phyloP scores from a whole-genome alignment of 2,888 invertebrate genomes.

The Seira ritae region DNA sequence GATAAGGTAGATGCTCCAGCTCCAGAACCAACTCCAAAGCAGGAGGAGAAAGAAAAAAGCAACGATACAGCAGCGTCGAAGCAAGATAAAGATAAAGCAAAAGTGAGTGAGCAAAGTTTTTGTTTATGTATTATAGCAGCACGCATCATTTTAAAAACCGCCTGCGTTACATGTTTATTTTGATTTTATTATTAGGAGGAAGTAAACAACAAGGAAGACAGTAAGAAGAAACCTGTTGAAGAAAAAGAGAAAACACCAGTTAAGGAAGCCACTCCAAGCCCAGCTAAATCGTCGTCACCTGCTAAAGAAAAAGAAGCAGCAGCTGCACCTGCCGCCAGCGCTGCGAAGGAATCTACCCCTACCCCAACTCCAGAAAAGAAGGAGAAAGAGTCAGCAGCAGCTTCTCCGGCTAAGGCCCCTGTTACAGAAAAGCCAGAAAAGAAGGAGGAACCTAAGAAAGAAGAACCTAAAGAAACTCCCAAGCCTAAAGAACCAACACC shows the following conservation, averaged over 20 bases:
- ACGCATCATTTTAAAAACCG: neutral
- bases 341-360: constrained; percentile 42
- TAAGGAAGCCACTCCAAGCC: constrained; percentile 37
- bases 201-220: constrained; percentile 48
- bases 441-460: constrained; percentile 35
- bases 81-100: constrained; percentile 13
- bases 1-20: constrained; percentile 21
- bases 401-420: constrained; percentile 46
- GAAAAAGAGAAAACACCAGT: constrained; percentile 48
- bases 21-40: constrained; percentile 41
- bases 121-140: neutral
- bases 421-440: constrained; percentile 31
- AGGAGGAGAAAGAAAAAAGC: constrained; percentile 42
- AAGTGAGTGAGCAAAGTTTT: neutral
- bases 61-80: constrained; percentile 40
- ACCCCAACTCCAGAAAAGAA: constrained; percentile 62
- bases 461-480: constrained; percentile 35
- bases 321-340: constrained; percentile 48
- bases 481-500: constrained; percentile 35
- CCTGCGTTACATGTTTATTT: too few relatives aligned
- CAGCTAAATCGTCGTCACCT: constrained; percentile 47
- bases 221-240: constrained; percentile 36
- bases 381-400: constrained; percentile 45
- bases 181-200: constrained; percentile 34
- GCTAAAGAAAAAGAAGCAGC: constrained; percentile 44